Base-by-base conservation (phyloP, 2,888 invertebrate species). In the Noctua pronuba region DNA sequence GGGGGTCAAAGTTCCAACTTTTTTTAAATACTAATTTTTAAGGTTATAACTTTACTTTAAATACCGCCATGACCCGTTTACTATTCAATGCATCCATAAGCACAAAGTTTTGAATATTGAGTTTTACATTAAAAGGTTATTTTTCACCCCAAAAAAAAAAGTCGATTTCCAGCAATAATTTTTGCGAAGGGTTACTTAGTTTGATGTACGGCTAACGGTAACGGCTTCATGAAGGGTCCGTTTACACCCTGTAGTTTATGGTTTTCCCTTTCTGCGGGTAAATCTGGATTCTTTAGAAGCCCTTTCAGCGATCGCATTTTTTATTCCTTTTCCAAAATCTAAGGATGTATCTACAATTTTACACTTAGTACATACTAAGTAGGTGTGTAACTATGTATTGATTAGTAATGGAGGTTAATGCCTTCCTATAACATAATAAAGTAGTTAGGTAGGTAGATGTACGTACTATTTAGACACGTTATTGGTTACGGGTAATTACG, bases 401-500 rank as follows among this genome's bases (percentile, higher is more conserved):
- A 68, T 73, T 28, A 5, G 31, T 38, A 55, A 44, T 44, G 11
- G 24, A 71, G 65, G 75, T 76, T 65, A 65, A 75, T 58, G 76
- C 18, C 75, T 65, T 35, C 52, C 31, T 70, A 18, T 55, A 55
- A 41, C 44, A 44, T 31, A 28, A 64, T 52, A 18, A 67, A 67
- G 10, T 66, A 52, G 41, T 13, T 55, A 68, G 16, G 10, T 31
- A 8, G 4, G 10, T 31, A 16, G 2, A 31, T 13, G 6, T n/a
- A 8, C 8, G 2, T 21, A 21, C n/a, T 16, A 3, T 8, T 28
- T 16, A 35, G 8, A n/a, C 41, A 10, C 41, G 18, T 70, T 38
- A 71, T 46, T 65, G 38, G 49, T 67, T 52, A 77, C 44, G 55
- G 28, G 44, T 41, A 28, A 64, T 68, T 68, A 68, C 41, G 44